Percentiles rank a stretch among this genome's conserved stretches.
Evolutionary conservation across 2,888 invertebrate species (phyloP).

Genomic region (Mantis religiosa): DNA sequence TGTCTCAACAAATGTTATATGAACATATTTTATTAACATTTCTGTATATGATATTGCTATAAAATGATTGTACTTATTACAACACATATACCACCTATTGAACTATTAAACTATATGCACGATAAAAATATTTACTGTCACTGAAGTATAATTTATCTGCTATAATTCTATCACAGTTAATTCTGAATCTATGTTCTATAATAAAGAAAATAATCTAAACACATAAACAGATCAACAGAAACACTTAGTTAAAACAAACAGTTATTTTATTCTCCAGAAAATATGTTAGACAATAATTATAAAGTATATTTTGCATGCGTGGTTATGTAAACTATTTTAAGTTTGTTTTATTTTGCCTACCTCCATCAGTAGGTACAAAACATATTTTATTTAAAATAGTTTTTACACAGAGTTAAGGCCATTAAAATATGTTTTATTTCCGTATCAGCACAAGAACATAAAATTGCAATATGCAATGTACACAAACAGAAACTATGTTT

Average conservation of each 20-base stretch:
- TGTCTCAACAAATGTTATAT: too few species aligned
- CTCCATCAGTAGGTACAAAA: not conserved
- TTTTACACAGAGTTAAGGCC: not conserved
- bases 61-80: too few species aligned
- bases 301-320: not conserved
- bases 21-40: too few species aligned
- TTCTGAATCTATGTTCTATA: not conserved
- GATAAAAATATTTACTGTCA: not conserved
- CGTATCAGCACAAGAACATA: not conserved
- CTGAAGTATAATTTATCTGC: not conserved
- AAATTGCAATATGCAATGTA: not conserved
- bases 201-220: not conserved
- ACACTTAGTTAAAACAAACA: not conserved
- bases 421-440: not conserved
- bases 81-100: too few species aligned
- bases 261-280: not conserved
- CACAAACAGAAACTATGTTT: not conserved
- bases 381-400: not conserved
- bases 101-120: too few species aligned
- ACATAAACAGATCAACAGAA: not conserved
- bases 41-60: too few species aligned
- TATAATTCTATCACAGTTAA: not conserved
- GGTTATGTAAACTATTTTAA: not conserved
- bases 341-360: not conserved
- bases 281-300: not conserved